Percentiles rank a stretch among this genome's conserved stretches.
These are phyloP conservation scores for Parambassis ranga DNA, from an alignment of 2,797 vertebrate species.

Conservation along the genomic window DNA sequence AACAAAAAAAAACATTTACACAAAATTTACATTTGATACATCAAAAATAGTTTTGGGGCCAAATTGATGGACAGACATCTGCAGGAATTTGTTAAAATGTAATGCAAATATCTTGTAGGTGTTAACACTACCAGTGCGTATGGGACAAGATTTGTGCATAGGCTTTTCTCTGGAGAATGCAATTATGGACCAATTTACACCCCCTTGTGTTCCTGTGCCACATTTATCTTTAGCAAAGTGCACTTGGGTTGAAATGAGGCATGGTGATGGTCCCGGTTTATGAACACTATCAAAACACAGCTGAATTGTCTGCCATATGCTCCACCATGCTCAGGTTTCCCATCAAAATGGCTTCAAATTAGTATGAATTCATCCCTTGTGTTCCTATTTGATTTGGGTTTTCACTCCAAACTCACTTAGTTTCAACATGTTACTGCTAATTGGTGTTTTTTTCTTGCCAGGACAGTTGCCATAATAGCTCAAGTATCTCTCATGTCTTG, in stretches of 20 bases:
- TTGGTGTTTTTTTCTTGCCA: slow-evolving; percentile 40
- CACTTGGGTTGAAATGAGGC: slow-evolving; percentile 73
- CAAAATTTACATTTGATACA: slow-evolving; percentile 10
- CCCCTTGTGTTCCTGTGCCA: slow-evolving; percentile 52
- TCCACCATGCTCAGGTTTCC: slow-evolving; percentile 55
- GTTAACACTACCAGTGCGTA: slow-evolving; percentile 34
- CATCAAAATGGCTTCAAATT: slow-evolving; percentile 57
- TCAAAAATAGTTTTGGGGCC: slow-evolving; percentile 29
- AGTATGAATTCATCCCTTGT: slow-evolving; percentile 56
- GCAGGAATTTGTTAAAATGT: slow-evolving; percentile 46
- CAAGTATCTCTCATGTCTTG: slow-evolving; percentile 26
- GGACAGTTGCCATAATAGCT: slow-evolving; percentile 14
- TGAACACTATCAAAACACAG: slow-evolving; percentile 69
- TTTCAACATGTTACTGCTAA: slow-evolving; percentile 62
- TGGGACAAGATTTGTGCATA: slow-evolving; percentile 45
- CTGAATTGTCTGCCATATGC: slow-evolving; percentile 76
- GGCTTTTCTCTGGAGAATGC: slow-evolving; percentile 52
- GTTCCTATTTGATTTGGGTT: slow-evolving; percentile 61
- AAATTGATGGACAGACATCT: slow-evolving; percentile 35
- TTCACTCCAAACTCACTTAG: slow-evolving; percentile 50
- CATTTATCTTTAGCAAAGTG: slow-evolving; percentile 70
- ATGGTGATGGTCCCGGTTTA: slow-evolving; percentile 64
- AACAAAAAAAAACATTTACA: too few species aligned
- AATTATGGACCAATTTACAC: slow-evolving; percentile 70
- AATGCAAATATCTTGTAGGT: slow-evolving; percentile 61